Evolutionary conservation across 2,113 vertebrate species (phyloP).

Genomic region (Meriones unguiculatus): DNA sequence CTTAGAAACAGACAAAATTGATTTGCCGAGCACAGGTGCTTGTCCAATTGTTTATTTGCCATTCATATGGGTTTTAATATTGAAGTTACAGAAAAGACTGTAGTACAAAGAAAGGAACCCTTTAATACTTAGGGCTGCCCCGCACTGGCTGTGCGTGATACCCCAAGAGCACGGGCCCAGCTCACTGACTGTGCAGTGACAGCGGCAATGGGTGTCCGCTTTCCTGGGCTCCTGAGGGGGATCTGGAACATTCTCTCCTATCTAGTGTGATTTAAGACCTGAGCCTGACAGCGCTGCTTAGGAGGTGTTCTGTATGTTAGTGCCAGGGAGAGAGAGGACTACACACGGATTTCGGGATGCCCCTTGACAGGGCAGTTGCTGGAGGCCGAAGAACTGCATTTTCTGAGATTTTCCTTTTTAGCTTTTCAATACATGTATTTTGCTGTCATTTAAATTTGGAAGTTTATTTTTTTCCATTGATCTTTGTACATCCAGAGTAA

Average conservation of each 20-base stretch:
- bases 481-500: slow-evolving; percentile 82
- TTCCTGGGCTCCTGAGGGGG: slow-evolving; percentile 28
- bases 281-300: slow-evolving; percentile 33
- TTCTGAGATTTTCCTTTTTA: slow-evolving; percentile 41
- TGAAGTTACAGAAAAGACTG: slow-evolving; percentile 87
- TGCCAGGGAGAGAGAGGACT: slow-evolving; percentile 65
- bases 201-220: neutral
- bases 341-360: neutral
- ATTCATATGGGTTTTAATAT: slow-evolving; percentile 84
- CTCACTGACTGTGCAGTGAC: neutral
- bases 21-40: slow-evolving; percentile 46
- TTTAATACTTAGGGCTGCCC: slow-evolving; percentile 80
- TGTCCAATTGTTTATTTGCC: slow-evolving; percentile 88
- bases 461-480: slow-evolving; percentile 81
- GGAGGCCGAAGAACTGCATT: neutral
- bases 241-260: neutral
- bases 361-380: neutral
- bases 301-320: slow-evolving; percentile 57
- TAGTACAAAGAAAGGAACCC: slow-evolving; percentile 83
- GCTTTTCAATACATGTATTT: slow-evolving; percentile 66
- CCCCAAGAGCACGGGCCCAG: slow-evolving; percentile 7
- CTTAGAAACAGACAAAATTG: slow-evolving; percentile 63
- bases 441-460: slow-evolving; percentile 69
- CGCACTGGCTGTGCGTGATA: slow-evolving; percentile 59
- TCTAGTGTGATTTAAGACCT: slow-evolving; percentile 60